Conservation (phyloP, 2,797 vertebrate genomes). For the Loris lydekkerianus region DNA sequence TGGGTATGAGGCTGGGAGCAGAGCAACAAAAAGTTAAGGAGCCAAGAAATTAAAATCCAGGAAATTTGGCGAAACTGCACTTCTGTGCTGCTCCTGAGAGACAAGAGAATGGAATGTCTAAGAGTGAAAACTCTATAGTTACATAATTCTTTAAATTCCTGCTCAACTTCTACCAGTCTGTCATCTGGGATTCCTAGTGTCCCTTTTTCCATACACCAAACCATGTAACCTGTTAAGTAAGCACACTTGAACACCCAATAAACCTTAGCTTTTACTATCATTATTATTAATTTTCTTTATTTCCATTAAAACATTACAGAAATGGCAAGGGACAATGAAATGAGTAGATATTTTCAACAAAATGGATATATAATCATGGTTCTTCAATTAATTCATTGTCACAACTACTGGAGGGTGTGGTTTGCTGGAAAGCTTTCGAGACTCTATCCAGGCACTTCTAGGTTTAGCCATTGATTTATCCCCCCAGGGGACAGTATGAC, state of each 20-base stretch:
- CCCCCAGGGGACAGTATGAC: not conserved
- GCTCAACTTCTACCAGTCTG: not conserved
- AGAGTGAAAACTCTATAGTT: not conserved
- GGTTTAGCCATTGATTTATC: not conserved
- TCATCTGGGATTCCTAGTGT: not conserved
- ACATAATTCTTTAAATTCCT: not conserved
- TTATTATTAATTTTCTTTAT: not conserved
- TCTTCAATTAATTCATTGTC: not conserved
- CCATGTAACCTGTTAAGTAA: not conserved
- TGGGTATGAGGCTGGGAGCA: not conserved
- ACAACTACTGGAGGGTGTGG: not conserved
- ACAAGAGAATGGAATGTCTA: not conserved
- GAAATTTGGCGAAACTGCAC: not conserved
- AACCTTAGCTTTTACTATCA: not conserved
- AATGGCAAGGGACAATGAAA: not conserved
- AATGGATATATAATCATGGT: not conserved
- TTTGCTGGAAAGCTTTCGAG: not conserved
- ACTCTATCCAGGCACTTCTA: not conserved
- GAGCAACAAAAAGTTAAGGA: slow-evolving; percentile 43
- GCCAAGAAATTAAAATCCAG: slow-evolving; percentile 12
- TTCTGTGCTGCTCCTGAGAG: not conserved
- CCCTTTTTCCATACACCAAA: not conserved
- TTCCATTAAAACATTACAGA: not conserved
- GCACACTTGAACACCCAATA: not conserved
- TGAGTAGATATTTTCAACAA: not conserved